Conservation (phyloP, 1,140 invertebrate species). For the Bombus waltoni region DNA sequence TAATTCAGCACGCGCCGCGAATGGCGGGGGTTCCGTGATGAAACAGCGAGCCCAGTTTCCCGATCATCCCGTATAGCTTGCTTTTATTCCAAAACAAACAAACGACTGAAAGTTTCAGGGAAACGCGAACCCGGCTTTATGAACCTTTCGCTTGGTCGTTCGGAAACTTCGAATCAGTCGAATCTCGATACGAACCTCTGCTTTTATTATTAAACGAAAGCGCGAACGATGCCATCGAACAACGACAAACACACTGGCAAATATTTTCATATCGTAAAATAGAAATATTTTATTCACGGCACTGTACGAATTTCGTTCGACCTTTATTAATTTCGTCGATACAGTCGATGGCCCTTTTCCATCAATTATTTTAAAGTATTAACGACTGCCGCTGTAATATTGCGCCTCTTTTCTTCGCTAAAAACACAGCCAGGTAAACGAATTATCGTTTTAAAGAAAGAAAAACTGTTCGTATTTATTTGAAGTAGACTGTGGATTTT, state of each 20-base stretch:
- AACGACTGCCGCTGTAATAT: background rate
- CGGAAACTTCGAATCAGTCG: background rate
- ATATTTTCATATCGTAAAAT: conserved; percentile 2
- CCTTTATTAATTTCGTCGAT: background rate
- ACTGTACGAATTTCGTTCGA: no score
- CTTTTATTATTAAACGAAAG: background rate
- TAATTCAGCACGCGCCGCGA: background rate
- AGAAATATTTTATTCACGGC: background rate
- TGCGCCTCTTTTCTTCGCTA: background rate
- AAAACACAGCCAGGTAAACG: background rate
- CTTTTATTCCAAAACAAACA: conserved; percentile 1
- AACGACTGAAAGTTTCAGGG: background rate
- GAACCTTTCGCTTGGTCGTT: background rate
- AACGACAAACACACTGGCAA: background rate
- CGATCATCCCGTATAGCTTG: no score
- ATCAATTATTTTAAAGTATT: background rate
- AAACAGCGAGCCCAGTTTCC: no score
- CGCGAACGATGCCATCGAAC: background rate
- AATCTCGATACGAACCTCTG: background rate
- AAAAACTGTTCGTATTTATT: background rate
- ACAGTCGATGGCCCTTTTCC: background rate
- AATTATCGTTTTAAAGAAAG: background rate
- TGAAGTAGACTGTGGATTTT: background rate
- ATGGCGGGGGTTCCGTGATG: no score
- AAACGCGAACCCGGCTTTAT: background rate